phyloP scores from a whole-genome alignment of 2,113 vertebrate species.

The Procavia capensis region DNA sequence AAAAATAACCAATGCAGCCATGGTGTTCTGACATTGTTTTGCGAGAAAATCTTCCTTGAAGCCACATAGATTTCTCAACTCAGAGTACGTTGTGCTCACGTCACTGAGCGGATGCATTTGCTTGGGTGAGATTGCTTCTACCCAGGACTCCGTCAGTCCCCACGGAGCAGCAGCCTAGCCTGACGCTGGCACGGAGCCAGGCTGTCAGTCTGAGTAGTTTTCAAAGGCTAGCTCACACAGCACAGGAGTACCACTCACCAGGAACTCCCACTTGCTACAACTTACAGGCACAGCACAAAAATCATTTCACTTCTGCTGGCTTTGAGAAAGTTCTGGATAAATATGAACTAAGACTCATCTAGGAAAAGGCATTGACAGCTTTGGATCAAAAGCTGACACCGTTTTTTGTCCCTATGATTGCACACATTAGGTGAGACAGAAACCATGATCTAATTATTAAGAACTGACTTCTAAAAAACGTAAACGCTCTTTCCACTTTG shows the following conservation, averaged over 20 bases:
- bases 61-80: not conserved
- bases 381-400: not conserved
- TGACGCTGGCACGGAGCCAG: rapidly evolving
- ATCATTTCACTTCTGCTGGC: not conserved
- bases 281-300: not conserved
- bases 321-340: not conserved
- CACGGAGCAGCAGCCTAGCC: not conserved
- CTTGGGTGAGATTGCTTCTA: not conserved
- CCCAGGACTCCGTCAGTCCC: not conserved
- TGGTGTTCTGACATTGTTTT: not conserved
- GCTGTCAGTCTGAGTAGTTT: not conserved
- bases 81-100: not conserved
- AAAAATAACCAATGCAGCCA: not conserved
- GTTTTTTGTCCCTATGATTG: not conserved
- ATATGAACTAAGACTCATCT: not conserved
- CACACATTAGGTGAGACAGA: not conserved
- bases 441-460: not conserved
- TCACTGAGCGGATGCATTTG: rapidly evolving
- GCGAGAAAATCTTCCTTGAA: constrained; percentile 21
- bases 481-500: no score
- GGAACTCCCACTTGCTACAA: not conserved
- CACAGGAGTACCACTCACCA: rapidly evolving
- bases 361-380: not conserved
- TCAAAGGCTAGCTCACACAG: not conserved
- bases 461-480: not conserved